Evolutionary conservation across 2,888 invertebrate genomes (phyloP).

Genomic region (Troides aeacus): DNA sequence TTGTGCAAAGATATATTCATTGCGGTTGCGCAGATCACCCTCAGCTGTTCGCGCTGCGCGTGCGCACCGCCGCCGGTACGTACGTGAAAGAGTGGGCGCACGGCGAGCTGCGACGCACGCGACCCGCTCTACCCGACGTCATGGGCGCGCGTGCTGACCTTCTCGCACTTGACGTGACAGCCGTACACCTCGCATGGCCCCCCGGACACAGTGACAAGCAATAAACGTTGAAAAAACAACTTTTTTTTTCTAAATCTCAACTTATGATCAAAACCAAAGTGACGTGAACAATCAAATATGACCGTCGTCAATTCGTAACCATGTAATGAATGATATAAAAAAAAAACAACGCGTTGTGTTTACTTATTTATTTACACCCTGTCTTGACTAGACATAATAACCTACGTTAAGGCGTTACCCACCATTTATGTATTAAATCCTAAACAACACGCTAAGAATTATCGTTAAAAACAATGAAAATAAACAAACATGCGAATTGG

Average conservation of each 20-base stretch:
- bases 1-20: background rate
- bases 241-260: background rate
- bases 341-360: background rate
- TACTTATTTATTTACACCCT: slow-evolving; percentile 31
- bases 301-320: too few species aligned
- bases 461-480: slow-evolving; percentile 9
- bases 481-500: slow-evolving; percentile 33
- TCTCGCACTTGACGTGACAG: slow-evolving; percentile 92
- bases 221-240: background rate
- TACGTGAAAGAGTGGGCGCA: slow-evolving; percentile 99
- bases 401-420: slow-evolving; percentile 16
- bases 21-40: slow-evolving; percentile 53
- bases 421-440: slow-evolving; percentile 2
- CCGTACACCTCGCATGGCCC: slow-evolving; percentile 89
- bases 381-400: slow-evolving; percentile 35
- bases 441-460: slow-evolving; percentile 14
- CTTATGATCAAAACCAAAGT: background rate
- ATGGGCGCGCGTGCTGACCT: slow-evolving; percentile 89
- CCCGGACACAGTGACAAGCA: slow-evolving; percentile 17
- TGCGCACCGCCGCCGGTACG: slow-evolving; percentile 94
- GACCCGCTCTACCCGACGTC: slow-evolving; percentile 86
- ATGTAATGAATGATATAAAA: background rate
- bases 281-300: background rate
- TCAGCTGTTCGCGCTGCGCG: slow-evolving; percentile 81
- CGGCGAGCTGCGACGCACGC: slow-evolving; percentile 95